Conservation (phyloP, 2,888 invertebrate genomes). For the Folsomia candida region DNA sequence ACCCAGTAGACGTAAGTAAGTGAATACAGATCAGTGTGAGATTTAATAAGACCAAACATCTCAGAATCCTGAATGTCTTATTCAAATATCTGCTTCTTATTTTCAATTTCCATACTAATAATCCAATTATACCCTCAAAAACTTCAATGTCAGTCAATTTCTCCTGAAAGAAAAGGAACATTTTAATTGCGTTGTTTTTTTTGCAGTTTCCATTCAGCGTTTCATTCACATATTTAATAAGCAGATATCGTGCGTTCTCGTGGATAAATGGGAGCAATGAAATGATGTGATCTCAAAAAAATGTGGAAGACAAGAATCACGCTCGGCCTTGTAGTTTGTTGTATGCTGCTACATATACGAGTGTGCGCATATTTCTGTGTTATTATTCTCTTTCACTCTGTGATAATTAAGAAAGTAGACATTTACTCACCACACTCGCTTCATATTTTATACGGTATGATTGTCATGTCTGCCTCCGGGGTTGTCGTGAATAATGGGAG, state of each 20-base stretch:
- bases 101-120: no score
- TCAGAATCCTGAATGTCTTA: no score
- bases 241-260: background rate
- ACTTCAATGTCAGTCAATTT: no score
- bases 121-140: no score
- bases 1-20: no score
- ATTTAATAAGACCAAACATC: no score
- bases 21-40: no score
- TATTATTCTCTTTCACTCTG: background rate
- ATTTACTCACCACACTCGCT: background rate
- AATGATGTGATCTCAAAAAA: background rate
- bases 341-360: no score
- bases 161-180: no score
- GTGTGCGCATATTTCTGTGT: background rate
- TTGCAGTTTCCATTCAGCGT: background rate
- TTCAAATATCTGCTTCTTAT: no score
- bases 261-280: background rate
- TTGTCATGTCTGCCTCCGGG: conserved; percentile 3
- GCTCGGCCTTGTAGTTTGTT: background rate
- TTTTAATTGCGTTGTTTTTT: background rate
- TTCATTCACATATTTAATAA: background rate
- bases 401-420: conserved; percentile 8
- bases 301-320: background rate
- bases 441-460: background rate
- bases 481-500: background rate